Percentiles rank a stretch among this genome's conserved stretches.
phyloP scores from a whole-genome alignment of 2,113 vertebrate genomes.

The Tetrax tetrax region DNA sequence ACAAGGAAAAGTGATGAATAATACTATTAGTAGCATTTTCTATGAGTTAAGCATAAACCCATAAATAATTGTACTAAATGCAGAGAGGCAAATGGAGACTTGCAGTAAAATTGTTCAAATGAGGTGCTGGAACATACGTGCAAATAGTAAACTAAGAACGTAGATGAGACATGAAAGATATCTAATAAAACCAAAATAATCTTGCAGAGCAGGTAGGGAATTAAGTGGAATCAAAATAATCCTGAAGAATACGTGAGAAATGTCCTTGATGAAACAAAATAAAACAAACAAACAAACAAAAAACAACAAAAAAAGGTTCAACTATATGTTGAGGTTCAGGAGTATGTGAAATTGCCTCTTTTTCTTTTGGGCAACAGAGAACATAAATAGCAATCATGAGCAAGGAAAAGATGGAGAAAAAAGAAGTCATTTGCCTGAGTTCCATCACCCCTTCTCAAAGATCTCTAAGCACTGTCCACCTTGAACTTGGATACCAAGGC shows the following conservation, averaged over 20 bases:
- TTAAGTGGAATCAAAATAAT: neutral
- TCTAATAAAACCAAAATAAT: neutral
- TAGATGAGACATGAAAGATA: neutral
- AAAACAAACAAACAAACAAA: rapidly evolving
- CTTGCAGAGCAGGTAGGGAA: neutral
- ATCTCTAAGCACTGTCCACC: neutral
- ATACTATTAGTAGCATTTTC: neutral
- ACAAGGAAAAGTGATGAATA: neutral
- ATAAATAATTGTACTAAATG: neutral
- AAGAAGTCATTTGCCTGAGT: neutral
- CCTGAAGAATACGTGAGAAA: neutral
- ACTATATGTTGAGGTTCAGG: neutral
- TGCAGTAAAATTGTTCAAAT: neutral
- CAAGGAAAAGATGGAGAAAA: neutral
- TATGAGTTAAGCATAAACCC: neutral
- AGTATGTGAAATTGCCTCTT: neutral
- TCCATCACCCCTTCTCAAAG: neutral
- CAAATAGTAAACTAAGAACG: neutral
- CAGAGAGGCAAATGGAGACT: neutral
- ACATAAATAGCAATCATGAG: neutral
- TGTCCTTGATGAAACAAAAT: neutral
- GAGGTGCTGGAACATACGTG: neutral
- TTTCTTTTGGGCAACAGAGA: neutral
- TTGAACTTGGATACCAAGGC: neutral
- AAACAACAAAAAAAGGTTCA: neutral